Base-by-base conservation (phyloP, 2,888 invertebrate genomes). In the Glaucopsyche alexis region DNA sequence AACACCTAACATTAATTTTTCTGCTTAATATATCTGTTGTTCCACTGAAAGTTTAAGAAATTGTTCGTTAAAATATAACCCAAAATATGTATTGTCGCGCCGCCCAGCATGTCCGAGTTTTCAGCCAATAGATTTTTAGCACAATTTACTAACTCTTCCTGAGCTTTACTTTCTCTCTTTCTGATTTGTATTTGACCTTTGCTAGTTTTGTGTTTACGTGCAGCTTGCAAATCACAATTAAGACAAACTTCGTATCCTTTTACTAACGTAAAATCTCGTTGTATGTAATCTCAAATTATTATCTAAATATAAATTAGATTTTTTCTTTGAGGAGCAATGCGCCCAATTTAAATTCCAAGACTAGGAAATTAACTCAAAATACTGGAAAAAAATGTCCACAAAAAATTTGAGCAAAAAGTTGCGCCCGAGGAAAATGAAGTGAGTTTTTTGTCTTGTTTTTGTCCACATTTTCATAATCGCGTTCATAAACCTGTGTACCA, bases 401-500 rank as follows among this genome's bases (percentile, higher is more conserved):
- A 69, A 69, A 42, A 45, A 69, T 29, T 19, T 7, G 19, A 19
- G 38, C 69, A 47, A 47, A 49, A 69, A 69, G 45, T 66, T n/a
- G 1, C 11, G 13, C 38, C 69, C 16, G 19, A 69, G 69, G 29
- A 74, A 72, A 72, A 74, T 72, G 72, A 70, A 70, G 72, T 49
- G 72, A 70, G 74, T 72, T 67, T 67, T 60, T 60, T 60, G 60
- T 60, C 60, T 38, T 60, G 60, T 60, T 72, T 74, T 74, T 71
- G 67, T 74, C 42, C 70, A 71, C 60, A 71, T 65, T 74, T 74
- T 74, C 71, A 74, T 72, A 74, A 74, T 74, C 72, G 72, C 71
- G 74, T 74, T 72, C 72, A 71, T 72, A 69, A 66, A 69, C 45
- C 47, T 69, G 66, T 66, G 42, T 69, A 47, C 69, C 69, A 47